Conservation (phyloP, 2,888 invertebrate genomes). For the Reticulitermes lucifugus region DNA sequence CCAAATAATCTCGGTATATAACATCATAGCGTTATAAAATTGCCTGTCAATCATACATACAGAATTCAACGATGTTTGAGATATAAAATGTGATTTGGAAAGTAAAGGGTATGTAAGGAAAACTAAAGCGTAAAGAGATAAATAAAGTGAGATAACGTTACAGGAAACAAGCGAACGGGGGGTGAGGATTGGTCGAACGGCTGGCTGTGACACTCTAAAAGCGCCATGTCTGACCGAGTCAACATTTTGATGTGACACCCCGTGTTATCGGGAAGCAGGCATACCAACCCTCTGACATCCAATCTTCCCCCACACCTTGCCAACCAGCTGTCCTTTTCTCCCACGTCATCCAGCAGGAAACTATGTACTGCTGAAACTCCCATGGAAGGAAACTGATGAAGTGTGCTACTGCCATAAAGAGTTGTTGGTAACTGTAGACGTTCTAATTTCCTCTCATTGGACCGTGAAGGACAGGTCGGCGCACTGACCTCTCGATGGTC, state of each 20-base stretch:
- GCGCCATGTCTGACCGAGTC: not conserved
- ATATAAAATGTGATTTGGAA: not conserved
- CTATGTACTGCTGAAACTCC: conserved; percentile 28
- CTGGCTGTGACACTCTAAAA: conserved; percentile 33
- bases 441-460: too few relatives aligned
- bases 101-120: not conserved
- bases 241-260: conserved; percentile 32
- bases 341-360: not conserved
- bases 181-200: conserved; percentile 37
- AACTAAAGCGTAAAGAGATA: not conserved
- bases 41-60: not conserved
- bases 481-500: too few relatives aligned
- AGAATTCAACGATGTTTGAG: not conserved
- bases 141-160: conserved; percentile 13
- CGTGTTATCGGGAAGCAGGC: conserved; percentile 33
- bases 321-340: not conserved
- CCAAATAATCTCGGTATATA: too few relatives aligned
- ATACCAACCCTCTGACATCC: conserved; percentile 40
- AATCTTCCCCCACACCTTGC: conserved; percentile 24
- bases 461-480: too few relatives aligned
- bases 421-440: too few relatives aligned
- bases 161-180: conserved; percentile 1
- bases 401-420: not conserved
- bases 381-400: not conserved
- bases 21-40: not conserved